Evolutionary conservation across 2,888 invertebrate genomes (phyloP).

Genomic region (Dryomyza anilis): DNA sequence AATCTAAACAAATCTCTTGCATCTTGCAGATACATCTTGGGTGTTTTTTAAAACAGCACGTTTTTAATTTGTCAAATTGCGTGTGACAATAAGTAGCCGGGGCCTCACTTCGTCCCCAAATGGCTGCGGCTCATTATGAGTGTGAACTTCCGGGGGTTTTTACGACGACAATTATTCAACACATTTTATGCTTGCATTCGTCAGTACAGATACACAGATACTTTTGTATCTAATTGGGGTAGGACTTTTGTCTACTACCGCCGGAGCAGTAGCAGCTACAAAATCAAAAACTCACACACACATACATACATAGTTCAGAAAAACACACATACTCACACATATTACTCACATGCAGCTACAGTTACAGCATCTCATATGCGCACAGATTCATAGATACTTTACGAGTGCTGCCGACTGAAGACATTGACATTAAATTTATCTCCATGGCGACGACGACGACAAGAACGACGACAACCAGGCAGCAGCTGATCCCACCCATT

Average conservation of each 20-base stretch:
- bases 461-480: not conserved
- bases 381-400: no score
- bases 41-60: not conserved
- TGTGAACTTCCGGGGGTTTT: conserved; percentile 29
- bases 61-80: conserved; percentile 18
- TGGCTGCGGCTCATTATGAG: not conserved
- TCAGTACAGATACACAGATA: no score
- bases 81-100: not conserved
- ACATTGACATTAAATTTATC: conserved; percentile 34
- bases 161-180: not conserved
- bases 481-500: conserved; percentile 11
- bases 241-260: conserved; percentile 15
- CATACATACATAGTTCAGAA: not conserved
- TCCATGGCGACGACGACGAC: not conserved
- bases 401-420: conserved; percentile 22
- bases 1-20: no score
- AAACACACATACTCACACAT: not conserved
- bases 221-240: conserved; percentile 23
- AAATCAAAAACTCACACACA: not conserved
- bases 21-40: no score
- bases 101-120: not conserved
- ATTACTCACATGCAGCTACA: not conserved
- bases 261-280: conserved; percentile 5
- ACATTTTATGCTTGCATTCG: conserved; percentile 3
- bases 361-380: conserved; percentile 16